phyloP scores from a whole-genome alignment of 2,797 vertebrate genomes.

The Alcedo quadribrachys region DNA sequence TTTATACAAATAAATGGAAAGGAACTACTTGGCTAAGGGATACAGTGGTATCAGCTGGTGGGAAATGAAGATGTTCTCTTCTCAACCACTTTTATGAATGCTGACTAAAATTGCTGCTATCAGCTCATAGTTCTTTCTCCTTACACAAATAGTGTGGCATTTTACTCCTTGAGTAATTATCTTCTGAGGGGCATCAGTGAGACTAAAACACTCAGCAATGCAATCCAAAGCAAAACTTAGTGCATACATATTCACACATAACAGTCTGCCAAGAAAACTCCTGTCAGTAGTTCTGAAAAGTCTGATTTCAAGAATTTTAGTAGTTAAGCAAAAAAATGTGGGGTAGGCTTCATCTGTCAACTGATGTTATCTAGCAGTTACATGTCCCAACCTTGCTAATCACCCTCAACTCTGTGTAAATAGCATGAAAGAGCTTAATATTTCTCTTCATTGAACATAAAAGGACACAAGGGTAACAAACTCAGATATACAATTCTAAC shows the following conservation, averaged over 20 bases:
- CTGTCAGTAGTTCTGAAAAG: background rate
- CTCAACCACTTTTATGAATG: background rate
- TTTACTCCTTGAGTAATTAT: background rate
- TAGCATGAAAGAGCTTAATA: background rate
- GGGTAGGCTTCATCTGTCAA: background rate
- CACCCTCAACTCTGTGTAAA: background rate
- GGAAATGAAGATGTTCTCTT: background rate
- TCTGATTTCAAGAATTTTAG: background rate
- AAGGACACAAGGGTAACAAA: background rate
- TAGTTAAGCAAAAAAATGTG: background rate
- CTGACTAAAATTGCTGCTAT: background rate
- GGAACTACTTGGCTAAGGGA: background rate
- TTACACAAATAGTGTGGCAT: background rate
- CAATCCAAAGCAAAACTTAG: background rate
- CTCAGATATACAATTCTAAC: background rate
- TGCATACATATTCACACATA: background rate
- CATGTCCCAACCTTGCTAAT: background rate
- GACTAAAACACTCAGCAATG: background rate
- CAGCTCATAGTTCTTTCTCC: background rate
- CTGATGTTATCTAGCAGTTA: background rate
- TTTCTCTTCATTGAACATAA: background rate
- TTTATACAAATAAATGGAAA: background rate
- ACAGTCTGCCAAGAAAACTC: background rate
- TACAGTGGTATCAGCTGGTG: background rate
- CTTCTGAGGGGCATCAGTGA: background rate